These are phyloP conservation scores for Lingula anatina DNA, from an alignment of 2,888 invertebrate species.

Conservation along the genomic window DNA sequence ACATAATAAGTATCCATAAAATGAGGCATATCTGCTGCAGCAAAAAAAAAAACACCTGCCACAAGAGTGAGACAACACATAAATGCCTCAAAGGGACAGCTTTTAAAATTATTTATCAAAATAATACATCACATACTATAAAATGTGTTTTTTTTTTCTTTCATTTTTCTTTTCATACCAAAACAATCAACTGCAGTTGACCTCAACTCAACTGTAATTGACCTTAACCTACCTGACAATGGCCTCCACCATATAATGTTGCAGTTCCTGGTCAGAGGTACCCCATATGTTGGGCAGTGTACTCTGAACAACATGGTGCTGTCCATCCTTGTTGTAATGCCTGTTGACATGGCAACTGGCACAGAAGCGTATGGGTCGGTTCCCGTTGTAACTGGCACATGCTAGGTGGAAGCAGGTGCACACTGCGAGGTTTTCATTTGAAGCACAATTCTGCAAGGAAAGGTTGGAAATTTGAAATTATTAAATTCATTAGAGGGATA, in stretches of 20 bases:
- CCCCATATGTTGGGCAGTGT: constrained; percentile 82
- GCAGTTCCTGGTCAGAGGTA: constrained; percentile 70
- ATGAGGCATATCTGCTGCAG: no score
- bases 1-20: no score
- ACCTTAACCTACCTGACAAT: constrained; percentile 83
- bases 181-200: no score
- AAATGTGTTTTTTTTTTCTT: no score
- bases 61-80: no score
- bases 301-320: constrained; percentile 80
- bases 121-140: no score
- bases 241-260: constrained; percentile 89
- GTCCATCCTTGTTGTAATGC: constrained; percentile 26
- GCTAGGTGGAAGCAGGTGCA: constrained; percentile 96
- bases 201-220: no score
- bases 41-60: no score
- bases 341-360: constrained; percentile 40
- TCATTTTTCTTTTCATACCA: no score
- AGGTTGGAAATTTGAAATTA: neutral
- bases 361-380: constrained; percentile 80
- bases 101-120: no score
- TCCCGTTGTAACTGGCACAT: constrained; percentile 93
- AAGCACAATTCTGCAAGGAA: constrained; percentile 76
- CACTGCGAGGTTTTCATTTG: constrained; percentile 83
- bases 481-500: no score
- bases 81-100: no score